A percentile compares a stretch with the other conserved stretches of the same genome.
These are phyloP conservation scores for Pristionchus mayeri DNA, from an alignment of 2,888 invertebrate genomes.

Conservation along the genomic window DNA sequence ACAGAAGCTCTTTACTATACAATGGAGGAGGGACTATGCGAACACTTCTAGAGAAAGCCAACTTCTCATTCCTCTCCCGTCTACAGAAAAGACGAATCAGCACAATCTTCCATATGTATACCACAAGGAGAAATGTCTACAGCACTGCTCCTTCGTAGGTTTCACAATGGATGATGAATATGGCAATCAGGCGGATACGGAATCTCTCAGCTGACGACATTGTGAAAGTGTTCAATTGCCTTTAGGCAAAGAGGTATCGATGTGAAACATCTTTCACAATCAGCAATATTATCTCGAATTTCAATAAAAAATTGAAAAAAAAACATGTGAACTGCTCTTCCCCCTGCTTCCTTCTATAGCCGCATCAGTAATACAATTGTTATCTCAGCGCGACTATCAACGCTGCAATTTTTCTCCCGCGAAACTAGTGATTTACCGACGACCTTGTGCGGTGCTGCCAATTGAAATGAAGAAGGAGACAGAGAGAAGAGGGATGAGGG, in stretches of 20 bases:
- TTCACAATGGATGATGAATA: slow-evolving; percentile 40
- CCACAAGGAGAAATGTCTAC: not conserved
- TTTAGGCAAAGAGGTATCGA: not conserved
- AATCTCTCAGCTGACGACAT: not conserved
- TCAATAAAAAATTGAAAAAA: no score
- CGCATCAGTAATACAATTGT: no score
- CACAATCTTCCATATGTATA: slow-evolving; percentile 4
- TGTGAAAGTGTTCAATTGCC: not conserved
- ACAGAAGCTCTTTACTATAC: not conserved
- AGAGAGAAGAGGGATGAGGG: not conserved
- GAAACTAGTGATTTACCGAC: not conserved
- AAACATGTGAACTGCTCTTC: no score
- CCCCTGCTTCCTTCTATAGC: not conserved
- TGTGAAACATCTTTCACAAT: not conserved
- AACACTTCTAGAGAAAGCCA: not conserved
- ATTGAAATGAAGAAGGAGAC: slow-evolving; percentile 41
- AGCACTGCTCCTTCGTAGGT: not conserved
- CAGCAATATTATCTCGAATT: no score
- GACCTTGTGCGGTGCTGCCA: slow-evolving; percentile 39
- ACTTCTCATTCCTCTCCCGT: slow-evolving; percentile 13
- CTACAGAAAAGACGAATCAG: slow-evolving; percentile 20
- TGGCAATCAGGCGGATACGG: slow-evolving; percentile 31
- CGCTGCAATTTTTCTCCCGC: not conserved
- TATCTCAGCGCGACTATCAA: not conserved
- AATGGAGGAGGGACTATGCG: not conserved